Percentiles rank a stretch among this genome's conserved stretches.
phyloP scores from a whole-genome alignment of 2,797 vertebrate species.

The Microctenopoma steveboyesi region DNA sequence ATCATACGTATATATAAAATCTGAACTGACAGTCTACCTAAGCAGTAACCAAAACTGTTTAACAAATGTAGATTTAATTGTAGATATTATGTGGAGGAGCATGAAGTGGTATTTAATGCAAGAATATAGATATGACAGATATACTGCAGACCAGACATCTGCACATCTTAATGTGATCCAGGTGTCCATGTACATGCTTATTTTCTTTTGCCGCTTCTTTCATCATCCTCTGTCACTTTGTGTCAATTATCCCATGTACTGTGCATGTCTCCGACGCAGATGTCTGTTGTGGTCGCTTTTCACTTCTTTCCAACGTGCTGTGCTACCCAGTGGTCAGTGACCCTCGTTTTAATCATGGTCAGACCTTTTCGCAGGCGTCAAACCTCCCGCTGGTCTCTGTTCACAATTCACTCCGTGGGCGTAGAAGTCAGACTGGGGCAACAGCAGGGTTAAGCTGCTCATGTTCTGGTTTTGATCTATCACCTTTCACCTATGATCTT shows the following conservation, averaged over 20 bases:
- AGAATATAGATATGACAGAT: background rate
- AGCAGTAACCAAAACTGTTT: background rate
- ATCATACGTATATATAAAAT: background rate
- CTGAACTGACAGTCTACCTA: background rate
- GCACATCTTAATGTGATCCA: conserved; percentile 54
- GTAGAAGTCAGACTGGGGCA: conserved; percentile 52
- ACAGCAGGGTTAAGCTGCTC: conserved; percentile 61
- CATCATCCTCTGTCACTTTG: conserved; percentile 45
- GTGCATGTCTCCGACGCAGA: conserved; percentile 51
- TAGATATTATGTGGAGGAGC: too few species aligned
- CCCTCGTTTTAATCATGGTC: conserved; percentile 61
- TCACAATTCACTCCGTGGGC: conserved; percentile 65
- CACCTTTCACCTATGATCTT: conserved; percentile 76
- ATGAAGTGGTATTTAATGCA: too few species aligned
- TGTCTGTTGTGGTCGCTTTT: conserved; percentile 72
- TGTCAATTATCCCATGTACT: conserved; percentile 45
- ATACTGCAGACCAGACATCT: conserved; percentile 13
- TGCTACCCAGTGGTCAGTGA: conserved; percentile 64
- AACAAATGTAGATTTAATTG: too few species aligned
- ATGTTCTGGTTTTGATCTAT: conserved; percentile 76
- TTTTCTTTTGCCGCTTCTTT: conserved; percentile 29
- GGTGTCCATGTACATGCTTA: conserved; percentile 36
- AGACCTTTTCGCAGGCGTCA: conserved; percentile 58
- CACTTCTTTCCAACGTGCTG: conserved; percentile 61
- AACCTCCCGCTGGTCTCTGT: conserved; percentile 56